Evolutionary conservation across 2,888 invertebrate genomes (phyloP).

Genomic region (Pheosia tremula): DNA sequence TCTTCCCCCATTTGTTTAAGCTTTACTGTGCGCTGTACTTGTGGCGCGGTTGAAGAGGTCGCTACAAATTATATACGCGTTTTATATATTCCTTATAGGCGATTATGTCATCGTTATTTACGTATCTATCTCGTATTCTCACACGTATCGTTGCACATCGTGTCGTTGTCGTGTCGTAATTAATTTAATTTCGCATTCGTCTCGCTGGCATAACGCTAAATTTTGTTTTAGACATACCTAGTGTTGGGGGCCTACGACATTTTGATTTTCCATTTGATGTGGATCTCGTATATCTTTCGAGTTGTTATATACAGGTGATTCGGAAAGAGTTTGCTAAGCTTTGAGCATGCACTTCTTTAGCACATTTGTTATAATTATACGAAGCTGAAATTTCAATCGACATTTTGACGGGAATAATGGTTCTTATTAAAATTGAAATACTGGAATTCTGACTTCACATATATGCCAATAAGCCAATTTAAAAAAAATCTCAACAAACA

Average conservation of each 20-base stretch:
- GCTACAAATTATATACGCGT: not conserved
- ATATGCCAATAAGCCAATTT: too few relatives aligned
- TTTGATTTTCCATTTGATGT: not conserved
- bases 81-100: not conserved
- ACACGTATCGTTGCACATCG: conserved; percentile 3
- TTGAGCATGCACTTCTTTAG: too few relatives aligned
- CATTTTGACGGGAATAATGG: too few relatives aligned
- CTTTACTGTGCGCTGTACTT: too few relatives aligned
- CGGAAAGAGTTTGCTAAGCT: too few relatives aligned
- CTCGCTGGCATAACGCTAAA: conserved; percentile 5
- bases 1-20: too few relatives aligned
- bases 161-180: conserved; percentile 3
- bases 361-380: too few relatives aligned
- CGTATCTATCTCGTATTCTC: not conserved
- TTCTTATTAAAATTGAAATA: too few relatives aligned
- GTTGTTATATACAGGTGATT: too few relatives aligned
- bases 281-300: not conserved
- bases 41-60: not conserved
- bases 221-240: conserved; percentile 2
- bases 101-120: conserved; percentile 5
- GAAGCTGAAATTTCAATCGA: too few relatives aligned
- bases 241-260: conserved; percentile 1
- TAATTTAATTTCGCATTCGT: conserved; percentile 7
- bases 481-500: too few relatives aligned
- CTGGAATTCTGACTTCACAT: too few relatives aligned